Percentiles rank a stretch among this genome's conserved stretches.
Conservation (phyloP, 2,888 invertebrate species). For the Acleris holmiana region DNA sequence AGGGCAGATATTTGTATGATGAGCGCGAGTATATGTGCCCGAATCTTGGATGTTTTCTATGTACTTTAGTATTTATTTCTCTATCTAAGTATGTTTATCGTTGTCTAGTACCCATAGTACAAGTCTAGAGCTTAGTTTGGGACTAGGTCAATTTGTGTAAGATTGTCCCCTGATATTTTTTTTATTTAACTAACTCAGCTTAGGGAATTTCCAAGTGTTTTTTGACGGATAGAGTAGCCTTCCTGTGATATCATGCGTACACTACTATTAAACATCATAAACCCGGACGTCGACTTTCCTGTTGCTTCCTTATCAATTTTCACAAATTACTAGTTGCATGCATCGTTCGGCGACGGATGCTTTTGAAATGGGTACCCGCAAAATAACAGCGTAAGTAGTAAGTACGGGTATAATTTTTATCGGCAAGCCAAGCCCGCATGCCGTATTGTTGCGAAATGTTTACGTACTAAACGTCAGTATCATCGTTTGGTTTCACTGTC, state of each 20-base stretch:
- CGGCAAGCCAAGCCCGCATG: constrained; percentile 60
- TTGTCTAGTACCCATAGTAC: too few relatives aligned
- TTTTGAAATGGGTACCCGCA: constrained; percentile 51
- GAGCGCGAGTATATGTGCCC: too few relatives aligned
- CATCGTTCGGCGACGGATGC: constrained; percentile 44
- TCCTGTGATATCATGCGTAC: not conserved
- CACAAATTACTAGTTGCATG: constrained; percentile 54
- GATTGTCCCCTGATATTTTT: too few relatives aligned
- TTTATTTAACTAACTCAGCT: too few relatives aligned
- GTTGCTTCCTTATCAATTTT: constrained; percentile 52
- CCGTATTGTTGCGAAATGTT: constrained; percentile 61
- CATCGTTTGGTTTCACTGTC: constrained; percentile 70
- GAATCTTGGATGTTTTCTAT: too few relatives aligned
- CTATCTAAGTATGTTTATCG: too few relatives aligned
- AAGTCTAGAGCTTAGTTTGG: too few relatives aligned
- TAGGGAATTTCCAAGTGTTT: too few relatives aligned
- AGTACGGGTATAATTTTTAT: constrained; percentile 49
- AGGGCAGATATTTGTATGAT: too few relatives aligned
- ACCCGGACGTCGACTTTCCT: constrained; percentile 22
- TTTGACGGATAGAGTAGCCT: not conserved
- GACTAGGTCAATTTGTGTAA: too few relatives aligned
- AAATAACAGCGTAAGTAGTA: constrained; percentile 42
- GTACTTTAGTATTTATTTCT: too few relatives aligned
- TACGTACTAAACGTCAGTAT: constrained; percentile 57
- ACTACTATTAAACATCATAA: constrained; percentile 4